A percentile compares a stretch with the other conserved stretches of the same genome.
Conservation (phyloP, 2,888 invertebrate species). For the Mesorhabditis sp. region DNA sequence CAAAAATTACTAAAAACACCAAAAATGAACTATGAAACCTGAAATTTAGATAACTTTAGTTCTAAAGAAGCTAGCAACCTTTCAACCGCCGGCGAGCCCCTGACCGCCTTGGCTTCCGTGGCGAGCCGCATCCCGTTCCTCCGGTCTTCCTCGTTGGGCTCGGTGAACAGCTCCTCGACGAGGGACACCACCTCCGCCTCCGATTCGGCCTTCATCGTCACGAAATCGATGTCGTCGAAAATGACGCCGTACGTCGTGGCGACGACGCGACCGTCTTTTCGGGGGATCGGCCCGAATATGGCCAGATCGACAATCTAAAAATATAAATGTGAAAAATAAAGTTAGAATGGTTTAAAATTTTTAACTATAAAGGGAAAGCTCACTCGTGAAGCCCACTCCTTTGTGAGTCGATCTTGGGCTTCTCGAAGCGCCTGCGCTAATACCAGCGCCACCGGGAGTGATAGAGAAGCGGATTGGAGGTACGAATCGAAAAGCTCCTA, state of each 20-base stretch:
- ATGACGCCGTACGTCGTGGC: constrained; percentile 7
- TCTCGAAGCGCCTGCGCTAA: constrained; percentile 20
- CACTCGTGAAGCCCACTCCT: constrained; percentile 20
- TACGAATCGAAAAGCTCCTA: background rate
- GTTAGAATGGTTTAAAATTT: background rate
- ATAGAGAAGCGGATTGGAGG: constrained; percentile 19
- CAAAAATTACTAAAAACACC: no score
- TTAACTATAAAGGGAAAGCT: background rate
- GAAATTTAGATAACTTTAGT: no score
- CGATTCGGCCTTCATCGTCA: no score
- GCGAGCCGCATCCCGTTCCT: no score
- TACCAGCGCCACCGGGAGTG: constrained; percentile 26
- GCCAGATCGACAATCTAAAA: constrained; percentile 24
- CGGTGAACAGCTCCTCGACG: no score
- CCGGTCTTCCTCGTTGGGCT: no score
- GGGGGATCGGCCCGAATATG: constrained; percentile 39
- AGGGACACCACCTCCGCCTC: no score
- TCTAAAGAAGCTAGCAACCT: no score
- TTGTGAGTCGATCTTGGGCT: constrained; percentile 11
- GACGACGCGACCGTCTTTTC: constrained; percentile 29
- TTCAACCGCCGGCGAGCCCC: no score
- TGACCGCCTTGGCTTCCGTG: no score
- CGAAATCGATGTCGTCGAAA: no score
- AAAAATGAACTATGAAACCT: no score
- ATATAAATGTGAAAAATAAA: background rate